Conservation (phyloP, 2,888 invertebrate genomes). For the Orthonychiurus folsomi region DNA sequence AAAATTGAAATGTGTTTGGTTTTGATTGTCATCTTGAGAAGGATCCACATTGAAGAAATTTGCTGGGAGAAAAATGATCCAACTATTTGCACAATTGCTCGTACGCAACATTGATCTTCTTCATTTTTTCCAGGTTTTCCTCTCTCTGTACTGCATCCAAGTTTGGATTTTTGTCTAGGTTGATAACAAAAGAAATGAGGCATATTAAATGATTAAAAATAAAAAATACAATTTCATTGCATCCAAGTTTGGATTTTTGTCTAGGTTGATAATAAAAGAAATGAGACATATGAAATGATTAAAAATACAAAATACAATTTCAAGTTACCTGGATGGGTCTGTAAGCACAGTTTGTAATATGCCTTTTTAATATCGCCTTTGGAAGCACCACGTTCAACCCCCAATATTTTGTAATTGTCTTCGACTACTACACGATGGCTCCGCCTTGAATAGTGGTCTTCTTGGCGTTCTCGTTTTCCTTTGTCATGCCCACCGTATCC, state of each 20-base stretch:
- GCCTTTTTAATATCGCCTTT: not conserved
- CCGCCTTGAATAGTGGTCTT: not conserved
- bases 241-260: not conserved
- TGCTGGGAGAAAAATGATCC: too few species aligned
- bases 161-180: constrained; percentile 6
- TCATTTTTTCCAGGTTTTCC: constrained; percentile 10
- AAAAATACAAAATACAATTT: too few species aligned
- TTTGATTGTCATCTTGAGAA: too few species aligned
- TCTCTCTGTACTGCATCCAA: not conserved
- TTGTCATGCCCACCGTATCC: not conserved
- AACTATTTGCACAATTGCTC: too few species aligned
- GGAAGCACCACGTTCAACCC: not conserved
- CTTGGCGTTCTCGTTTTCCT: not conserved
- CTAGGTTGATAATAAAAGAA: constrained; percentile 6
- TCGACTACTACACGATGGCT: not conserved
- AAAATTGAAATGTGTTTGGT: too few species aligned
- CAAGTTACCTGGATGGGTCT: not conserved
- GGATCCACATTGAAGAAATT: too few species aligned
- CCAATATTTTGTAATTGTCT: not conserved
- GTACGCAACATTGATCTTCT: constrained; percentile 5
- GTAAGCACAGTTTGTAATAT: constrained; percentile 1
- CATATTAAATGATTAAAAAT: too few species aligned
- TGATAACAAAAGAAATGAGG: constrained; percentile 4
- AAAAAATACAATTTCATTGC: not conserved
- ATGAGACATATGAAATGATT: too few species aligned